Evolutionary conservation across 2,888 invertebrate species (phyloP), one percentile per base, ranked within the genome.

Genomic region (Agrotis exclamationis): DNA sequence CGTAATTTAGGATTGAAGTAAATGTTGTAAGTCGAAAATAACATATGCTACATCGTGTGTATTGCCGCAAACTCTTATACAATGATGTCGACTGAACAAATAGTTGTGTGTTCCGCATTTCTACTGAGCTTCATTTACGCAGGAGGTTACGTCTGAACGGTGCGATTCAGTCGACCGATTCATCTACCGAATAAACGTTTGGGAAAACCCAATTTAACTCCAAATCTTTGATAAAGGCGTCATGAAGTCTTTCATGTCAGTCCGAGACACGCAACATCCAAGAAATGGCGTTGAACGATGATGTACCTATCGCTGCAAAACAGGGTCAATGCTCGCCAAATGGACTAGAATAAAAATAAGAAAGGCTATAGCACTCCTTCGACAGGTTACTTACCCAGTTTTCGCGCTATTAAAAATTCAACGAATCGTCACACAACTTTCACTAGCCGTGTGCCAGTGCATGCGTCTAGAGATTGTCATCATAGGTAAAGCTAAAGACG

Each of bases 51-150:
- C 89, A 92, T 90, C 88, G 93, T 92, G 85, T 92, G 92, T 89
- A 90, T 93, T 95, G 93, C 92, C 89, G 90, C 94, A 94, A 95
- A 95, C 93, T 94, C 94, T 96, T 96, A 96, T 95, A 96, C 96
- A 96, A 96, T 96, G 92, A 93, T 95, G 95, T 94, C 92, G 92
- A 94, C 95, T 93, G 93, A 94, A 95, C 95, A 94, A 95, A 95
- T 94, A 94, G 93, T 92, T 93, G 89, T 95, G 93, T 95, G 95
- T 96, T 96, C 96, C 96, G 96, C 96, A 95, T 96, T 96, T 96
- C 96, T 96, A 96, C 93, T 87, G 90, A 93, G 93, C 93, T 92
- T 94, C 95, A 93, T 95, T 94, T 94, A 93, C 94, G 92, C 92
- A 92, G 92, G 90, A 90, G 88, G 91, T 94, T 92, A 93, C 94